Percentiles rank a stretch among this genome's conserved stretches.
phyloP scores from a whole-genome alignment of 2,113 vertebrate species.

The Verasper variegatus region DNA sequence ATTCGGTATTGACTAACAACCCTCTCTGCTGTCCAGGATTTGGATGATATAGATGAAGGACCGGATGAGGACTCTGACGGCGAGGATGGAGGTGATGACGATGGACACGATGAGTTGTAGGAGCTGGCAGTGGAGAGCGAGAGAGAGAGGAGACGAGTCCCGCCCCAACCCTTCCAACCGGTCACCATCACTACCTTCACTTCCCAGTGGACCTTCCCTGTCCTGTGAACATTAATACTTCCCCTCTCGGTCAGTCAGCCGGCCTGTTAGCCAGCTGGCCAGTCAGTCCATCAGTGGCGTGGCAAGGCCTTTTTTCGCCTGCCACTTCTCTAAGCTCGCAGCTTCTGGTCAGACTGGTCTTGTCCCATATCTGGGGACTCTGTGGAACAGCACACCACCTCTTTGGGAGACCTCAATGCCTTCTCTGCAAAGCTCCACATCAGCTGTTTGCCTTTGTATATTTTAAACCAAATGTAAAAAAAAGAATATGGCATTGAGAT shows the following conservation, averaged over 20 bases:
- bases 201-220: conserved; percentile 60
- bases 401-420: conserved; percentile 61
- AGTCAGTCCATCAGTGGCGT: conserved; percentile 42
- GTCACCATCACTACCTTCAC: conserved; percentile 77
- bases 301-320: conserved; percentile 15
- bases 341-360: conserved; percentile 53
- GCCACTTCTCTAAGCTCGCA: conserved; percentile 43
- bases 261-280: conserved; percentile 18
- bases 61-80: conserved; percentile 86
- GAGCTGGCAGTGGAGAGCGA: conserved; percentile 40
- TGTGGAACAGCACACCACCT: conserved; percentile 58
- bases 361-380: conserved; percentile 47
- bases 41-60: conserved; percentile 83
- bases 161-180: conserved; percentile 63
- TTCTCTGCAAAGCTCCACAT: conserved; percentile 66
- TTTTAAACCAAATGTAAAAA: conserved; percentile 69
- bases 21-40: conserved; percentile 75
- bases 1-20: background rate
- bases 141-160: conserved; percentile 73
- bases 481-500: conserved; percentile 58
- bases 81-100: conserved; percentile 86
- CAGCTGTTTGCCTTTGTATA: conserved; percentile 71
- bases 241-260: conserved; percentile 62
- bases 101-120: conserved; percentile 93
- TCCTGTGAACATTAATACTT: conserved; percentile 79